Percentiles rank a stretch among this genome's conserved stretches.
Evolutionary conservation across 2,113 vertebrate genomes (phyloP).

Genomic region (Dicaeum eximium): DNA sequence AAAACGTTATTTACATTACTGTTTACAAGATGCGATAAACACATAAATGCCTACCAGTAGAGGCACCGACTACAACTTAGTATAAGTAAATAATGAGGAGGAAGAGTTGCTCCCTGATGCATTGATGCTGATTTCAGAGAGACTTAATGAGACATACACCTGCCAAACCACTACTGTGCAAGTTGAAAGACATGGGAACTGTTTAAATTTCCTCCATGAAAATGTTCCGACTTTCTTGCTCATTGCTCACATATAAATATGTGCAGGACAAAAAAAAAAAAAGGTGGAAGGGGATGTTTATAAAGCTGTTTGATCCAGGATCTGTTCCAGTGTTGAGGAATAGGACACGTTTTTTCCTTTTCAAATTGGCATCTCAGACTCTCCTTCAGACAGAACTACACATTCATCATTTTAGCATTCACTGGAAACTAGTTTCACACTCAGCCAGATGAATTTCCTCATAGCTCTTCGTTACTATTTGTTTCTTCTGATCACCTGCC

Average conservation of each 20-base stretch:
- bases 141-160: constrained; percentile 17
- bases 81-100: neutral
- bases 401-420: constrained; percentile 7
- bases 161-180: neutral
- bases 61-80: neutral
- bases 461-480: neutral
- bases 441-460: constrained; percentile 1
- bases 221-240: neutral
- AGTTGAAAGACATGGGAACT: neutral
- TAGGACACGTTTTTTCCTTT: neutral
- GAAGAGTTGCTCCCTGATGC: neutral
- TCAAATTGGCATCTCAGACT: constrained; percentile 3
- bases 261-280: neutral
- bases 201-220: neutral
- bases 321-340: neutral
- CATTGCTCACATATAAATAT: neutral
- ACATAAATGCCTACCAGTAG: neutral
- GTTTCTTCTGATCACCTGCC: constrained; percentile 19
- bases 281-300: neutral
- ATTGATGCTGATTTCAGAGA: neutral
- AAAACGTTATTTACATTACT: neutral
- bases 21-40: neutral
- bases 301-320: neutral
- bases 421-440: neutral
- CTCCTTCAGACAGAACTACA: neutral